Evolutionary conservation across 2,113 vertebrate species (phyloP).

Genomic region (Callopanchax toddi): DNA sequence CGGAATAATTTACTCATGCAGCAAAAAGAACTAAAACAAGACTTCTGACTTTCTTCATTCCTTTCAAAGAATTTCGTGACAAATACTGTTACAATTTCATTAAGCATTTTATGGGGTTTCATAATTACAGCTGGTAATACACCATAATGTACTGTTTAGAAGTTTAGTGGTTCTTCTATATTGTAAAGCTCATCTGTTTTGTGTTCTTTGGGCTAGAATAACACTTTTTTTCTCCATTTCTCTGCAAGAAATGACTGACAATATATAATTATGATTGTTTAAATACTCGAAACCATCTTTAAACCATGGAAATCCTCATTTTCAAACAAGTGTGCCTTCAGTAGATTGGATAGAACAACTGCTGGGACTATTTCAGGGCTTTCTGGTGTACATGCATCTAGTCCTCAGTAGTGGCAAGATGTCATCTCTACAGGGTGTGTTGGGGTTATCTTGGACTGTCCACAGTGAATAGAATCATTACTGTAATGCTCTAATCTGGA

Average conservation of each 20-base stretch:
- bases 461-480: not conserved
- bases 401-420: not conserved
- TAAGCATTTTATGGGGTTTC: slow-evolving; percentile 14
- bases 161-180: slow-evolving; percentile 19
- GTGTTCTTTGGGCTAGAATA: slow-evolving; percentile 16
- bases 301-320: not conserved
- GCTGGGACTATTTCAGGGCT: not conserved
- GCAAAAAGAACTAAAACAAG: slow-evolving; percentile 20
- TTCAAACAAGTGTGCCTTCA: not conserved
- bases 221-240: slow-evolving; percentile 1
- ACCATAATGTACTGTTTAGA: slow-evolving; percentile 25
- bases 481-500: not conserved
- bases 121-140: slow-evolving; percentile 33
- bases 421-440: not conserved
- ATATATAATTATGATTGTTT: not conserved
- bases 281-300: not conserved
- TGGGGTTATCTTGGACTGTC: not conserved
- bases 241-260: not conserved
- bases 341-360: not conserved
- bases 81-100: slow-evolving; percentile 31
- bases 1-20: slow-evolving; percentile 19
- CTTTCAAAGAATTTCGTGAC: slow-evolving; percentile 11
- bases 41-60: slow-evolving; percentile 14
- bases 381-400: not conserved
- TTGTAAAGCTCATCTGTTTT: slow-evolving; percentile 36